Evolutionary conservation across 2,888 invertebrate genomes (phyloP), one percentile per base, ranked within the genome.

Genomic region (Cheilosia variabilis): DNA sequence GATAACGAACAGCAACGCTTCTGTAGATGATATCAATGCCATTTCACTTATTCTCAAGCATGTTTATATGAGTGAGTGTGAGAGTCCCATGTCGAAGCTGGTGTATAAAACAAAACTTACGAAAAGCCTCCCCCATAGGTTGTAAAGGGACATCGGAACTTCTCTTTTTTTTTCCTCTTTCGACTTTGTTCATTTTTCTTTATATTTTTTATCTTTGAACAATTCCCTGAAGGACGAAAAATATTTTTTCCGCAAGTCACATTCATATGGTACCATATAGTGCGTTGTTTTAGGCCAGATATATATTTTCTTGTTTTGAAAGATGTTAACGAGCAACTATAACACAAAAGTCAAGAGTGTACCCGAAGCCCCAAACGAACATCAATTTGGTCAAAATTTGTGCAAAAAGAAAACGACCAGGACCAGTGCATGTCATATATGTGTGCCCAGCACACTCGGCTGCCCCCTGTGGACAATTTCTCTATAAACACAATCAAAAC

Each of bases 401-500:
- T 24, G 52, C 57, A 22, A 77, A 72, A 52, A 15, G 22, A 24
- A 77, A 72, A 72, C 13, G 37, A 13, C 37, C 4, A 13, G 71
- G 66, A 82, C 77, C 75, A 41, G 47, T 71, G 62, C 13, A 13
- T 37, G 68, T 68, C 17, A 62, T 47, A 15, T 50, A 37, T 41
- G 13, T 27, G 50, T 41, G 37, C 52, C 31, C 31, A 19, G 19
- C 13, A 41, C 50, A 53, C 9, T 2, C 13, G 43, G 15, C 22
- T 24, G 15, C 43, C 43, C 24, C 31, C 52, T 24, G 5, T 41
- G 17, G 34, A 24, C 53, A 45, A 19, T 57, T 41, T 66, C 71
- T 62, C 71, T 47, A 50, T 77, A 71, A 72, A 72, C 63, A 81
- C 71, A 82, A 82, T 82, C 82, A 72, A 77, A 82, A 82, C 82